Base-by-base conservation (phyloP, 2,113 vertebrate genomes). In the Rhea americana region DNA sequence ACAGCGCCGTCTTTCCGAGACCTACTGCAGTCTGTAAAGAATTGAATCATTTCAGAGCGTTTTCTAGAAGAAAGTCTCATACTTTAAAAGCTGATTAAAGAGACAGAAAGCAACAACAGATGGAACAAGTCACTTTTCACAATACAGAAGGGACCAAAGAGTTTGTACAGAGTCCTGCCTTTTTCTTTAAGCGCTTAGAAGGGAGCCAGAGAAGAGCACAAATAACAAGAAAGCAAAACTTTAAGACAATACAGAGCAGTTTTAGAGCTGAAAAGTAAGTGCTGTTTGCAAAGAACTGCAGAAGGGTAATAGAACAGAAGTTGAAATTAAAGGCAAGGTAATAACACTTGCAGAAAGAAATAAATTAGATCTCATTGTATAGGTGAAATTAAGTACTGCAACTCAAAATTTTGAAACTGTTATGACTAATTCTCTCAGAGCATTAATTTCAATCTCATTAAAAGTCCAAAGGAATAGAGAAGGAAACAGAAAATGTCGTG, bases 241-340 rank as follows among this genome's bases (percentile, higher is more conserved):
- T 75, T 78, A 81, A 65, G 74, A 85, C 58, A 76, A 82, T 13
- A 73, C 13, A 84, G 15, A 92, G 75, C 41, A 85, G 53, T 45
- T 41, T 55, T 50, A 70, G 59, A 82, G 30, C 74, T 17, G 13
- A 90, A 88, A 93, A 86, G 72, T 35, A 90, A 72, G 90, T 7
- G n/a, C 35, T 67, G 50, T 67, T 84, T 89, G 66, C 56, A 12
- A 78, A 93, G 51, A 95, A 84, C 25, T 39, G 51, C 68, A 77
- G 45, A 63, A 83, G 63, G 59, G 70, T 80, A 87, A 93, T 9
- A 80, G 83, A 90, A 93, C 8, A 78, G 80, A 75, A 80, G n/a
- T 84, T 63, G 25, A 91, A 88, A 96, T 78, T 88, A 86, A 89
- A 88, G 39, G 56, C 43, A 91, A 13, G 16, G 41, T 37, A 93